A percentile compares a stretch with the other conserved stretches of the same genome.
These are phyloP conservation scores for Hymenochirus boettgeri DNA, from an alignment of 2,113 vertebrate genomes.

Conservation along the genomic window DNA sequence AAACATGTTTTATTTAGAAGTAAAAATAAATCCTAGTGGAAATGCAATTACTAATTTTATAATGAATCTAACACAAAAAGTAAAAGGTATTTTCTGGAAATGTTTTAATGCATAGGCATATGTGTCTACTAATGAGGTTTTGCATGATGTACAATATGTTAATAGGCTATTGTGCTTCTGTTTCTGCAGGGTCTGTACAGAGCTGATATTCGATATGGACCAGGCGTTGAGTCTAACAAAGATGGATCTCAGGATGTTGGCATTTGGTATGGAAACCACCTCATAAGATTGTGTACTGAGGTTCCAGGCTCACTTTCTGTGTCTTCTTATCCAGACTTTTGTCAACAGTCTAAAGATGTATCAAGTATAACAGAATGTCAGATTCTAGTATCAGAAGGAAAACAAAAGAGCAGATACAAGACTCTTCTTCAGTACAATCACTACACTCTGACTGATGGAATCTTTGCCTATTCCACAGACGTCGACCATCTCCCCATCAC, in stretches of 20 bases:
- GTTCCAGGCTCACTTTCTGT: conserved; percentile 59
- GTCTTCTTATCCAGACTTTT: conserved; percentile 56
- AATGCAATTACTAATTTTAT: no score
- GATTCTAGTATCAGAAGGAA: neutral
- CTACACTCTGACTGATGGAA: conserved; percentile 56
- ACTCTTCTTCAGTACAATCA: conserved; percentile 55
- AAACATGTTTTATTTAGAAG: no score
- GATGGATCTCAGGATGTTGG: conserved; percentile 73
- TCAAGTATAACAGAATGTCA: conserved; percentile 11
- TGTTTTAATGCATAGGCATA: no score
- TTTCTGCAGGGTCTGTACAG: conserved; percentile 74
- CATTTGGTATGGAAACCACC: conserved; percentile 66
- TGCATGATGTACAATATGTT: no score
- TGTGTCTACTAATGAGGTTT: no score
- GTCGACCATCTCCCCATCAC: conserved; percentile 71
- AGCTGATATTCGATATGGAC: conserved; percentile 69
- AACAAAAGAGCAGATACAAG: conserved; percentile 37
- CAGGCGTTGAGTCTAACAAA: conserved; percentile 66
- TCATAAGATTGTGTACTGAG: conserved; percentile 64
- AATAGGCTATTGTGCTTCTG: no score
- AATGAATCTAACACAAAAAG: no score
- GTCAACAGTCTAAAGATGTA: neutral
- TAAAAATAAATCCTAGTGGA: no score
- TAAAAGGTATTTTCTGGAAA: no score
- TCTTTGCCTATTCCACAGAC: conserved; percentile 66